Percentiles rank a stretch among this genome's conserved stretches.
phyloP scores from a whole-genome alignment of 1,140 invertebrate genomes.

The Scaptomyza hsui region DNA sequence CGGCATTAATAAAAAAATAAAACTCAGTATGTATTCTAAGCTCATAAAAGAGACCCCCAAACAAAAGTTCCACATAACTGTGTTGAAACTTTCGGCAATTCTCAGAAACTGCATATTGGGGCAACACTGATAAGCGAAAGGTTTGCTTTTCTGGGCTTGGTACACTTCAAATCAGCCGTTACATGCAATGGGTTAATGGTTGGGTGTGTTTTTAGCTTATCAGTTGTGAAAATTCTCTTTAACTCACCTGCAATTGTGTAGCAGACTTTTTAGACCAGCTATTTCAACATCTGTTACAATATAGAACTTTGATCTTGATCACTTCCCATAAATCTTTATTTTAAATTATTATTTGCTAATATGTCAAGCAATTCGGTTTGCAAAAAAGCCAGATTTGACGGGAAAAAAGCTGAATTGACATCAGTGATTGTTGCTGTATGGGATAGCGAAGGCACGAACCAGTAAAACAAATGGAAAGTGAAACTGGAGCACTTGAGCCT shows the following conservation, averaged over 20 bases:
- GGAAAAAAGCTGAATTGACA: too few species aligned
- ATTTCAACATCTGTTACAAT: neutral
- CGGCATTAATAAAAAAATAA: conserved; percentile 24
- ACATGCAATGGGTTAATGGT: neutral
- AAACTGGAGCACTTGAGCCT: too few species aligned
- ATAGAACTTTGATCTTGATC: neutral
- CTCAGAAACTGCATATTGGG: conserved; percentile 28
- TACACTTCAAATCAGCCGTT: neutral
- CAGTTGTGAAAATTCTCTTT: conserved; percentile 11
- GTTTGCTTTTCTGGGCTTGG: conserved; percentile 22
- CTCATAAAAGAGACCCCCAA: conserved; percentile 8
- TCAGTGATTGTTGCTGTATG: too few species aligned
- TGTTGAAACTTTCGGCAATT: conserved; percentile 9
- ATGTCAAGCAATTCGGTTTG: too few species aligned
- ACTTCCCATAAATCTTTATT: too few species aligned
- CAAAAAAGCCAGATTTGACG: too few species aligned
- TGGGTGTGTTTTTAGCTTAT: conserved; percentile 25
- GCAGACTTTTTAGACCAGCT: neutral
- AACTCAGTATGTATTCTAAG: neutral
- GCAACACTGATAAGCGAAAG: conserved; percentile 24
- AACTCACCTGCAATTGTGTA: neutral
- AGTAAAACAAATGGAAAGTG: too few species aligned
- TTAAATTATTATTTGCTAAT: too few species aligned
- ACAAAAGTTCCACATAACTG: neutral
- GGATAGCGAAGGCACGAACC: too few species aligned